These are phyloP conservation scores for Drosophila fuyamai DNA, from an alignment of 1,140 invertebrate genomes.

Conservation along the genomic window DNA sequence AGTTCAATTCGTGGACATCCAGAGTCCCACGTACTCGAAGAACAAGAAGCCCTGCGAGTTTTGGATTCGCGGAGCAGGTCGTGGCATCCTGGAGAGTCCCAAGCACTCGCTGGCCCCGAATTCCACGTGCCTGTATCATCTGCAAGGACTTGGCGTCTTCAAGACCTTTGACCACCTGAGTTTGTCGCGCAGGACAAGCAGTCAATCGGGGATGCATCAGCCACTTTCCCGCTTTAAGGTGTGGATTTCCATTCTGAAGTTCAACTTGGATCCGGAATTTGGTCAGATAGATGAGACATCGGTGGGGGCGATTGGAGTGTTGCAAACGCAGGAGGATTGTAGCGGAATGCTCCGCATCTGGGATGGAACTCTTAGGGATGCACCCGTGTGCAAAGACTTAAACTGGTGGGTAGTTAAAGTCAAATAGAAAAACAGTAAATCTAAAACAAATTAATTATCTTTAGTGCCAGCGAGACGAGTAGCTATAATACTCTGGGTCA, in stretches of 20 bases:
- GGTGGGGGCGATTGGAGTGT: constrained; percentile 85
- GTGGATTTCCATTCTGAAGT: constrained; percentile 95
- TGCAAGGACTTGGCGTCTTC: constrained; percentile 86
- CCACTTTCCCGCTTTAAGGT: constrained; percentile 89
- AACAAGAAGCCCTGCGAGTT: constrained; percentile 94
- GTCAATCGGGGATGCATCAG: constrained; percentile 65
- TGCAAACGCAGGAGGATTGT: constrained; percentile 89
- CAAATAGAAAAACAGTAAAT: too few species aligned
- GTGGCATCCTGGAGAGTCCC: constrained; percentile 91
- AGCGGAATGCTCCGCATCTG: constrained; percentile 93
- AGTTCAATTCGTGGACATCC: constrained; percentile 92
- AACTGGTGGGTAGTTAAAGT: constrained; percentile 87
- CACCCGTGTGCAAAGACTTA: constrained; percentile 91
- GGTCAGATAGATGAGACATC: constrained; percentile 85
- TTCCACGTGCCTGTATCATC: constrained; percentile 94
- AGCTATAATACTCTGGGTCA: constrained; percentile 56
- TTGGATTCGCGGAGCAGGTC: constrained; percentile 91
- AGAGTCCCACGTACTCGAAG: constrained; percentile 91
- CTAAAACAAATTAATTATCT: not conserved
- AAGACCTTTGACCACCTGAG: constrained; percentile 83
- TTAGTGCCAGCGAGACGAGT: constrained; percentile 47
- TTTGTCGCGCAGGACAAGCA: constrained; percentile 70
- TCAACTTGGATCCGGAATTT: constrained; percentile 87
- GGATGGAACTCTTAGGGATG: constrained; percentile 91
- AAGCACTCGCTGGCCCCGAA: constrained; percentile 93